These are phyloP conservation scores for Nowickia ferox DNA, from an alignment of 2,888 invertebrate species.

Conservation along the genomic window DNA sequence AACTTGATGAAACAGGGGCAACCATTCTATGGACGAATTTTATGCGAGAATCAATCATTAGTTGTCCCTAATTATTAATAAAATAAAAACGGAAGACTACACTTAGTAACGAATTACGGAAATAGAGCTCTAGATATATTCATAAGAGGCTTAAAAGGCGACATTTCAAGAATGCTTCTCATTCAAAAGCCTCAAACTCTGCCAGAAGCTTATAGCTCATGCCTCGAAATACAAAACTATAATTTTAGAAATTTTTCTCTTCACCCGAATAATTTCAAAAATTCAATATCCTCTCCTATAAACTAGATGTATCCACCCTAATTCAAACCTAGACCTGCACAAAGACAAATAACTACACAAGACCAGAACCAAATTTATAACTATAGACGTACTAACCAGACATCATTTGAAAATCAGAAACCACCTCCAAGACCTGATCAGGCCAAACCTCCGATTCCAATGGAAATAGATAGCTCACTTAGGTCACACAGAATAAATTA, in stretches of 20 bases:
- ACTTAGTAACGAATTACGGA: conserved; percentile 69
- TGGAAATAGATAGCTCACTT: no score
- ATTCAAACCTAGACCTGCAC: no score
- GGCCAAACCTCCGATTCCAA: no score
- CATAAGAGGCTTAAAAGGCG: conserved; percentile 59
- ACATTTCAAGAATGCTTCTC: conserved; percentile 50
- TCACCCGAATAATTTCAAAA: conserved; percentile 9
- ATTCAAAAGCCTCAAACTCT: conserved; percentile 36
- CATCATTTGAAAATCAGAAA: conserved; percentile 6
- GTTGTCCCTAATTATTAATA: conserved; percentile 71
- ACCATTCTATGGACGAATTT: conserved; percentile 53
- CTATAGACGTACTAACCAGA: no score
- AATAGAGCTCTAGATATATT: conserved; percentile 72
- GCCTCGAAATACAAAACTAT: conserved; percentile 46
- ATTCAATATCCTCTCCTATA: no score
- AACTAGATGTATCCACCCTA: no score
- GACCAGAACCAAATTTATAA: no score
- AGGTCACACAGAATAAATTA: conserved; percentile 2
- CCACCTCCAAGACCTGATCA: no score
- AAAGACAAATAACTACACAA: no score
- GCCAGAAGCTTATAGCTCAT: conserved; percentile 41
- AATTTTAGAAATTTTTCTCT: conserved; percentile 24
- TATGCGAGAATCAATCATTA: no score
- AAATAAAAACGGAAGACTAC: conserved; percentile 71
- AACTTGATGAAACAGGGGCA: conserved; percentile 15